Evolutionary conservation across 1,140 invertebrate species (phyloP).

Genomic region (Mesaphorura yosii): DNA sequence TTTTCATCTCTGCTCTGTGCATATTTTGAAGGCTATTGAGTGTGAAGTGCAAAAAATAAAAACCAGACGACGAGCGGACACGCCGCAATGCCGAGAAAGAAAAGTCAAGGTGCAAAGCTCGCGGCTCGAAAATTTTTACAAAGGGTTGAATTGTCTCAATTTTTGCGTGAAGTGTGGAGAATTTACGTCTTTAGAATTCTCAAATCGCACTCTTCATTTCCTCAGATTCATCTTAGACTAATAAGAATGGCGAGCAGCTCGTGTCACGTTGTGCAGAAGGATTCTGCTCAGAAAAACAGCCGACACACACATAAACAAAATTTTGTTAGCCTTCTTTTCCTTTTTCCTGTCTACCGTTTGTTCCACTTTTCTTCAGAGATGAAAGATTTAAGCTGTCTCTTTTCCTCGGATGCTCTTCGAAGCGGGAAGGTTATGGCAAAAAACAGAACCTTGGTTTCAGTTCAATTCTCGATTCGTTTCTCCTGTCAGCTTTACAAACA

Average conservation of each 20-base stretch:
- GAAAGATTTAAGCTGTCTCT: background rate
- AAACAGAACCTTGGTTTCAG: background rate
- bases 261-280: no score
- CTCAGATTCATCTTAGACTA: no score
- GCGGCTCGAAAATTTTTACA: constrained; percentile 16
- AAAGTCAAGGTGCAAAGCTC: constrained; percentile 12
- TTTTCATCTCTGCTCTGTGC: no score
- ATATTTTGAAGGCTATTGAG: constrained; percentile 17
- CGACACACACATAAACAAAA: background rate
- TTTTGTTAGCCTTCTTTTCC: constrained; percentile 15
- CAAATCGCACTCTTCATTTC: background rate
- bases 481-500: background rate
- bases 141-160: constrained; percentile 20
- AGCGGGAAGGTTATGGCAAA: background rate
- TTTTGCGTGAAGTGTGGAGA: constrained; percentile 26
- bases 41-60: constrained; percentile 12
- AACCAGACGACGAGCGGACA: no score
- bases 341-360: constrained; percentile 5
- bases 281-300: no score
- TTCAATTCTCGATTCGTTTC: background rate
- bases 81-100: background rate
- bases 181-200: constrained; percentile 26
- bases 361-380: background rate
- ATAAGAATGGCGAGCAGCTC: no score
- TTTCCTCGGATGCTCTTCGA: background rate